A percentile compares a stretch with the other conserved stretches of the same genome.
phyloP scores from a whole-genome alignment of 2,113 vertebrate genomes.

The Phalacrocorax pelagicus region DNA sequence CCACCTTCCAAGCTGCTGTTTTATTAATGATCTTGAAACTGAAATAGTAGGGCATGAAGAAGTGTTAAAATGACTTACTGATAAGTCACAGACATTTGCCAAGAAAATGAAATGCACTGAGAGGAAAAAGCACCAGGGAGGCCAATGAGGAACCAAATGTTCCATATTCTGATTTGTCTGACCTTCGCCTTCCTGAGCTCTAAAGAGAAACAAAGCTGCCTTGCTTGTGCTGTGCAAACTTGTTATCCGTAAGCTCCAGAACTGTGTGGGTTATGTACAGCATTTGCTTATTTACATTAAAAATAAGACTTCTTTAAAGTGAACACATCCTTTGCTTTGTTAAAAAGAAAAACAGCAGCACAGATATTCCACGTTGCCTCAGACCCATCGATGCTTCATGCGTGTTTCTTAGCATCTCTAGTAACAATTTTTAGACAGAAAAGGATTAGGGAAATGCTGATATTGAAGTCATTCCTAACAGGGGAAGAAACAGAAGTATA shows the following conservation, averaged over 20 bases:
- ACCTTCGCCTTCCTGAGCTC: slow-evolving; percentile 39
- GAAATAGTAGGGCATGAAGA: slow-evolving; percentile 72
- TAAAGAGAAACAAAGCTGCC: slow-evolving; percentile 16
- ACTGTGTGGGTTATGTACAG: neutral
- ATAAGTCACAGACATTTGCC: slow-evolving; percentile 71
- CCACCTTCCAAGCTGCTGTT: slow-evolving; percentile 72
- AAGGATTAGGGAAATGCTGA: neutral
- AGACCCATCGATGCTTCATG: neutral
- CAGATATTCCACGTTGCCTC: neutral
- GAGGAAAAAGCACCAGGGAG: slow-evolving; percentile 64
- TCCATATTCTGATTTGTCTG: slow-evolving; percentile 63
- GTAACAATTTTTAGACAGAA: neutral
- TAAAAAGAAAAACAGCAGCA: neutral
- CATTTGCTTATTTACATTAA: neutral
- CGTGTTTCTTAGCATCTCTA: neutral
- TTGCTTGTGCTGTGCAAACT: slow-evolving; percentile 8
- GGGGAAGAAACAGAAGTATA: neutral
- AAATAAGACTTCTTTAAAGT: neutral
- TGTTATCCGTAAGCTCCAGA: neutral
- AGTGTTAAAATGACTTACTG: slow-evolving; percentile 73
- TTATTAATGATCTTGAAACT: slow-evolving; percentile 79
- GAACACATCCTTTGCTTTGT: neutral
- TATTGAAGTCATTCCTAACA: neutral
- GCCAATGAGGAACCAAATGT: slow-evolving; percentile 55
- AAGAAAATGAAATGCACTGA: slow-evolving; percentile 71